phyloP scores from a whole-genome alignment of 2,797 vertebrate species.

The Psittacula derbiana region DNA sequence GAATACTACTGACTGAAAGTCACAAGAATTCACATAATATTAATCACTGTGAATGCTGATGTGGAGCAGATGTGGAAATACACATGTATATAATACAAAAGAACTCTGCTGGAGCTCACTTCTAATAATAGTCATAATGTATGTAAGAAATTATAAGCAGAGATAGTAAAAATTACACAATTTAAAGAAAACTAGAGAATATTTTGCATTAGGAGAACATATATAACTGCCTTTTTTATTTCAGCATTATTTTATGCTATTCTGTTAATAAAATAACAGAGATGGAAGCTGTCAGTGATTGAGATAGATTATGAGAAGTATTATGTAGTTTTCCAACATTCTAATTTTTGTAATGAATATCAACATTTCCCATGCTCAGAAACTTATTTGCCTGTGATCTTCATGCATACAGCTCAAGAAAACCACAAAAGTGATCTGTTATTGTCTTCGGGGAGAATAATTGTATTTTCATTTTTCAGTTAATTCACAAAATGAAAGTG shows the following conservation, averaged over 20 bases:
- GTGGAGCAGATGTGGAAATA: background rate
- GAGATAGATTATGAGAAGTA: background rate
- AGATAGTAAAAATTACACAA: background rate
- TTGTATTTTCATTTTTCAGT: background rate
- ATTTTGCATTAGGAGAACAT: background rate
- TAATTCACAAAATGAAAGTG: constrained; percentile 3
- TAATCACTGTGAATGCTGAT: background rate
- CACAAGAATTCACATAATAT: background rate
- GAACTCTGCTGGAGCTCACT: background rate
- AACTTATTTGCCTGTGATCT: background rate
- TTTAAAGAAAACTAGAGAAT: background rate
- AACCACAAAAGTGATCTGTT: background rate
- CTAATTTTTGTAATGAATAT: background rate
- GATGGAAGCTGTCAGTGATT: background rate
- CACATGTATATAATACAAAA: background rate
- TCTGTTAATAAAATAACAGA: background rate
- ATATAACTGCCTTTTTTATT: background rate
- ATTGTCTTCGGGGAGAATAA: background rate
- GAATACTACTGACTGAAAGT: background rate
- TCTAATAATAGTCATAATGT: background rate
- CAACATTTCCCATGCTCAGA: background rate
- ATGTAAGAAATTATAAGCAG: background rate
- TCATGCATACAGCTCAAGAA: background rate
- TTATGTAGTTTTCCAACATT: background rate
- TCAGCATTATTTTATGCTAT: background rate